These are phyloP conservation scores for Rhinella marina DNA, from an alignment of 2,797 vertebrate species.

Conservation along the genomic window DNA sequence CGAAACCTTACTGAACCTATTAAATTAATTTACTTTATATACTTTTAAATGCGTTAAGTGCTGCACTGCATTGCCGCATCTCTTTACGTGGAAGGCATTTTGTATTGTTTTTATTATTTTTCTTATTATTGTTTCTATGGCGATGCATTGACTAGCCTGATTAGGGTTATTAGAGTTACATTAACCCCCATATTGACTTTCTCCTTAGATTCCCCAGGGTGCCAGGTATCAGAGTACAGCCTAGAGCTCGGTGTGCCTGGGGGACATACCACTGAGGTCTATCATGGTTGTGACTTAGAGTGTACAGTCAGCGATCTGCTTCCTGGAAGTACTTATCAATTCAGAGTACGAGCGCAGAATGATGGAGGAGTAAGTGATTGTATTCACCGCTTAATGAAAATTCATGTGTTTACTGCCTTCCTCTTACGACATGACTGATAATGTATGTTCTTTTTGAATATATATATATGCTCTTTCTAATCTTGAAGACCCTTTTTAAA, in stretches of 20 bases:
- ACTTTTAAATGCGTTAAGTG: too few relatives aligned
- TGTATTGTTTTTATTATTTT: too few relatives aligned
- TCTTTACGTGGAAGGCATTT: not conserved
- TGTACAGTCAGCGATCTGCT: constrained; percentile 90
- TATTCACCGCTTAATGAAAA: constrained; percentile 27
- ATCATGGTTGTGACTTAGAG: constrained; percentile 84
- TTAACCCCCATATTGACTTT: not conserved
- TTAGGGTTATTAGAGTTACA: not conserved
- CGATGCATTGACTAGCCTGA: too few relatives aligned
- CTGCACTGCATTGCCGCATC: too few relatives aligned
- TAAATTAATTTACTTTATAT: too few relatives aligned
- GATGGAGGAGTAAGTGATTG: constrained; percentile 87
- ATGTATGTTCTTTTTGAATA: not conserved
- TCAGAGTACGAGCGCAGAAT: constrained; percentile 88
- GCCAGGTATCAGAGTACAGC: constrained; percentile 86
- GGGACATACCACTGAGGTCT: constrained; percentile 81
- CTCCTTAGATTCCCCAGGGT: constrained; percentile 74
- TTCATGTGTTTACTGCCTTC: not conserved
- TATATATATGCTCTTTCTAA: not conserved
- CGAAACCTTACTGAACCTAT: too few relatives aligned
- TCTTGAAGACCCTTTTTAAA: not conserved
- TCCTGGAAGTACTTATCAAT: constrained; percentile 87
- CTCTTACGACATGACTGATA: not conserved
- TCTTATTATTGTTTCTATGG: too few relatives aligned
- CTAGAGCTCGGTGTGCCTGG: constrained; percentile 89